Evolutionary conservation across 2,113 vertebrate species (phyloP).

Genomic region (Pteronura brasiliensis): DNA sequence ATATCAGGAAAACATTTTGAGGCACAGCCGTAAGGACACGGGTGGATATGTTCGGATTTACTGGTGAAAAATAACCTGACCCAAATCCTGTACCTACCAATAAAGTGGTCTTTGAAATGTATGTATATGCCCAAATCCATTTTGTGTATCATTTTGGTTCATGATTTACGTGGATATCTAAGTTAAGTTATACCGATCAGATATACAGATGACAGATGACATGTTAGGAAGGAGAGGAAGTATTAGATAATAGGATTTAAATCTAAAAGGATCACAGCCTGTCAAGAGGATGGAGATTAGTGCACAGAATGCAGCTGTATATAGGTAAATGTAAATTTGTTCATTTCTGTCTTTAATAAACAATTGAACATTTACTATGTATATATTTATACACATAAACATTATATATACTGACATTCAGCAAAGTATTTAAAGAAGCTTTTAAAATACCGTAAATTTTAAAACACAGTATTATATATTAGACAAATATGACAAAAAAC

Average conservation of each 20-base stretch:
- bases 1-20: background rate
- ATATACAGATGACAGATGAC: background rate
- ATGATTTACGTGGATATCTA: background rate
- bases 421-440: background rate
- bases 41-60: background rate
- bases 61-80: background rate
- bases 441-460: background rate
- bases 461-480: background rate
- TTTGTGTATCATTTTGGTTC: background rate
- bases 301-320: background rate
- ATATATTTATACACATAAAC: background rate
- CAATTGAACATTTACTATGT: background rate
- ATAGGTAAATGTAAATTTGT: background rate
- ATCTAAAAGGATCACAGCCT: background rate
- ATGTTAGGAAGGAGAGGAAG: background rate
- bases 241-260: background rate
- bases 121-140: accelerated
- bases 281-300: background rate
- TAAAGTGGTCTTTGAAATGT: background rate
- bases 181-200: background rate
- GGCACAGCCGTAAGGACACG: background rate
- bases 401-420: background rate
- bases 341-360: background rate
- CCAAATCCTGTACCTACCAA: background rate
- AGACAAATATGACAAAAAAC: background rate